Percentiles rank a stretch among this genome's conserved stretches.
These are phyloP conservation scores for Psilopsiagon aurifrons DNA, from an alignment of 2,113 vertebrate species.

Conservation along the genomic window DNA sequence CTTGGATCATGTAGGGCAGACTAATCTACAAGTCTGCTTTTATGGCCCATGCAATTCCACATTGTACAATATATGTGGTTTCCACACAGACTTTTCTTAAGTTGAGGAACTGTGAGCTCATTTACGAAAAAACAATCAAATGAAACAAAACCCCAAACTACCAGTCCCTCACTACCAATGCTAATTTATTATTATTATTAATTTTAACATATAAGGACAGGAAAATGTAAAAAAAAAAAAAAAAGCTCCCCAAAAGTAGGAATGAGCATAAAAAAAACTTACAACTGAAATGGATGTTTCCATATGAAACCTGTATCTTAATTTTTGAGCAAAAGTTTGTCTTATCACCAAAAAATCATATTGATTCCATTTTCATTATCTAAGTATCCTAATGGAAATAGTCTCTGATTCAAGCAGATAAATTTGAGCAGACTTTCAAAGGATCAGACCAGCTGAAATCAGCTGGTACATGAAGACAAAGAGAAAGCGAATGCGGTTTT, in stretches of 20 bases:
- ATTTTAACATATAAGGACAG: not conserved
- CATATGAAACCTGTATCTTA: not conserved
- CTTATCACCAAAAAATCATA: not conserved
- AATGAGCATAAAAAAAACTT: not conserved
- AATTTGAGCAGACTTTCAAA: not conserved
- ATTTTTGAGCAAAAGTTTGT: not conserved
- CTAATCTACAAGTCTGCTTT: not conserved
- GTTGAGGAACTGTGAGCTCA: not conserved
- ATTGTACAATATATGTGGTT: not conserved
- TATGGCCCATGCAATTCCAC: not conserved
- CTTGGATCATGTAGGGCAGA: not conserved
- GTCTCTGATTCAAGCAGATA: not conserved
- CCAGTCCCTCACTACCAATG: not conserved
- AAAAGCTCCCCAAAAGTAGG: not conserved
- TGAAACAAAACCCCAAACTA: not conserved
- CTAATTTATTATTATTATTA: not conserved
- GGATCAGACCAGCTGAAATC: not conserved
- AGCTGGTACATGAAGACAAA: not conserved
- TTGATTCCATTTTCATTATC: not conserved
- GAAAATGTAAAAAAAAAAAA: not conserved
- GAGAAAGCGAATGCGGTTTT: fast-evolving
- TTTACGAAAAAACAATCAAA: not conserved
- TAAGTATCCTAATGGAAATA: not conserved
- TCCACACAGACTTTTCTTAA: not conserved
- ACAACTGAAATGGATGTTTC: not conserved